Evolutionary conservation across 92 coral and sea anemone species (phyloP), one percentile per base, ranked within the genome.

Genomic region (Parazoanthus darwini): DNA sequence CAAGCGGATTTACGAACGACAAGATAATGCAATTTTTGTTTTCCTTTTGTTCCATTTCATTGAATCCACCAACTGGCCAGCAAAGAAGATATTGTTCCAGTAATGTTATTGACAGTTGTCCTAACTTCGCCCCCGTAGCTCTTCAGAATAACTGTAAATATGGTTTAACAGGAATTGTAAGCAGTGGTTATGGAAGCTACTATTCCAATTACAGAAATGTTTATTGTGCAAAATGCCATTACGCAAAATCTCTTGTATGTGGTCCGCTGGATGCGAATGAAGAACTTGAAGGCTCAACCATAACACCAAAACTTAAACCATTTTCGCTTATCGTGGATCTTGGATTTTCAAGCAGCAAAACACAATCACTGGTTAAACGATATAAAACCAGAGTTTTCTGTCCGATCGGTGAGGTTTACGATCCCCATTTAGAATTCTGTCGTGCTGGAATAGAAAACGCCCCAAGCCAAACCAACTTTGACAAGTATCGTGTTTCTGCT

Each of bases 251-350:
- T 7, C 78, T 36, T 35, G 44, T 74, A 37, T 74, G 78, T 74
- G 78, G 78, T 5, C 78, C 78, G 26, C 16, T 44, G 29, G 15
- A 14, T 63, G 14, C 0, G 68, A 63, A 16, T 14, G 65, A 1
- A 58, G 1, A 58, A 0, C 51, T 48, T 48, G 66, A 22, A 58
- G 65, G 50, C 51, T 11, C 9, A 48, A 10, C 11, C 9, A 73
- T 8, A 74, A n/a, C 2, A 1, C 35, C 67, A 13, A 74, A 46
- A 16, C 43, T 33, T 5, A 85, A 85, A 54, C 88, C 88, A 20
- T 85, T 85, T 48, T 72, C 88, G 20, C 20, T 73, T 43, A 59
- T 85, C 8, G 23, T 85, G 67, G 35, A 74, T 35, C 65, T 86
- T 26, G 88, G 77, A 22, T 48, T 51, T 70, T 86, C 88, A n/a